These are phyloP conservation scores for Parasteatoda lunata DNA, from an alignment of 2,888 invertebrate genomes.

Conservation along the genomic window DNA sequence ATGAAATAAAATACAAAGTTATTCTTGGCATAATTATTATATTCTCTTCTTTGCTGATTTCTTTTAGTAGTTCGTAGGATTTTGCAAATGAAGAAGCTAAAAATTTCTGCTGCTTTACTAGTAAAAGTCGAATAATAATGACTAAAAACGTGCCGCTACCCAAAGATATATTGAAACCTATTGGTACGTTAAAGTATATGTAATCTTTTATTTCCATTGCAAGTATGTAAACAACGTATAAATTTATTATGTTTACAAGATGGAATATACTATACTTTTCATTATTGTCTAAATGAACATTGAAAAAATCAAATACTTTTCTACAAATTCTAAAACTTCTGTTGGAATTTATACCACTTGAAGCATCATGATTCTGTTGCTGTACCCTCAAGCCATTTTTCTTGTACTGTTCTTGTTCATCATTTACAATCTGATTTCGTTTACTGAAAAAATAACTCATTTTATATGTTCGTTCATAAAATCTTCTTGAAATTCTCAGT, in stretches of 20 bases:
- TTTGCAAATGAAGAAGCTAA: slow-evolving; percentile 4
- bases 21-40: neutral
- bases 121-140: neutral
- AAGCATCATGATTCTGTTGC: neutral
- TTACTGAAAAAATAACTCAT: too few relatives aligned
- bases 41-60: neutral
- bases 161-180: slow-evolving; percentile 31
- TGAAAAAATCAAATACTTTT: neutral
- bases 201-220: slow-evolving; percentile 23
- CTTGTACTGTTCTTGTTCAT: too few relatives aligned
- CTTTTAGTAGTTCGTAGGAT: slow-evolving; percentile 18
- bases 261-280: neutral
- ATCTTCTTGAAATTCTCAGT: too few relatives aligned
- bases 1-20: neutral
- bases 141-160: slow-evolving; percentile 11
- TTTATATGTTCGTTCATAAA: too few relatives aligned
- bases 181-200: neutral
- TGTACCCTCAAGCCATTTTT: too few relatives aligned
- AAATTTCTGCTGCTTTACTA: slow-evolving; percentile 7
- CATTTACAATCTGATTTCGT: too few relatives aligned
- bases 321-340: neutral
- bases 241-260: slow-evolving; percentile 10
- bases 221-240: slow-evolving; percentile 22
- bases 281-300: neutral
- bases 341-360: neutral